Conservation (phyloP, 1,140 invertebrate species). For the Brachionus asplanchnoidis region DNA sequence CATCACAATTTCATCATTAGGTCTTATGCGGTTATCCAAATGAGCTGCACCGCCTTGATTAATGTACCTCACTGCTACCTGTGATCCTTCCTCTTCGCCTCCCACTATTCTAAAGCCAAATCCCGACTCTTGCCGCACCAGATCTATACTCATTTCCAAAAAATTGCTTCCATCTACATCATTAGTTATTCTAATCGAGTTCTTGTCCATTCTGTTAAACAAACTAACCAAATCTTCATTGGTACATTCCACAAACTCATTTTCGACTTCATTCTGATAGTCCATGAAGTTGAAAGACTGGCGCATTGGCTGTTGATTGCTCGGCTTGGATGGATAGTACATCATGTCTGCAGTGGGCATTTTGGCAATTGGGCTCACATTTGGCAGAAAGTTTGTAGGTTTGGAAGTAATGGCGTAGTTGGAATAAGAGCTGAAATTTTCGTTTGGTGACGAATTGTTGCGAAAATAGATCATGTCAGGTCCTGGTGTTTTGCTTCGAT, state of each 20-base stretch:
- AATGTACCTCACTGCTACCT: conserved; percentile 87
- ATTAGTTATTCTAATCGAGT: not conserved
- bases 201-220: conserved; percentile 7
- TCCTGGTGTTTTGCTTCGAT: conserved; percentile 39
- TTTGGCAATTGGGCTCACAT: not conserved
- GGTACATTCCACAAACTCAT: not conserved
- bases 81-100: conserved; percentile 90
- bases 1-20: conserved; percentile 81
- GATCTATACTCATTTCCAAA: conserved; percentile 17
- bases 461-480: conserved; percentile 40
- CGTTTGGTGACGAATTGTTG: not conserved
- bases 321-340: conserved; percentile 6
- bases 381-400: not conserved
- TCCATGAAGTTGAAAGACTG: conserved; percentile 16
- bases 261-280: not conserved
- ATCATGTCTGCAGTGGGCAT: conserved; percentile 39
- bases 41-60: conserved; percentile 85
- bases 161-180: conserved; percentile 35
- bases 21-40: conserved; percentile 74
- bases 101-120: conserved; percentile 97
- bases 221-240: conserved; percentile 20
- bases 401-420: not conserved
- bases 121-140: conserved; percentile 56
- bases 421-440: not conserved
- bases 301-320: conserved; percentile 5